Conservation (phyloP, 2,888 invertebrate genomes). For the Platycnemis pennipes region DNA sequence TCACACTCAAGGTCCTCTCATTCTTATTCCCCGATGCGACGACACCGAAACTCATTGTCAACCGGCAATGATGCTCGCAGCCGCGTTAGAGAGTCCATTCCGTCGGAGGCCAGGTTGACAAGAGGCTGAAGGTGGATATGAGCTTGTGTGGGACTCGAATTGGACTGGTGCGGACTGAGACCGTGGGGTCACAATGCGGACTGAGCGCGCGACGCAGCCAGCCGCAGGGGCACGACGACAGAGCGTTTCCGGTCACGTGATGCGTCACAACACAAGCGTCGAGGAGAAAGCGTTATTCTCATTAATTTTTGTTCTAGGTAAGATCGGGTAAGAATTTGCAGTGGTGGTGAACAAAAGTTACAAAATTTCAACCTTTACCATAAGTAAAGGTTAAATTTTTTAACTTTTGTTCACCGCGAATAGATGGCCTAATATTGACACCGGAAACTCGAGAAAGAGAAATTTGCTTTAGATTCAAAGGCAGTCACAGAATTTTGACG, state of each 20-base stretch:
- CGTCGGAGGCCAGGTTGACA: conserved; percentile 29
- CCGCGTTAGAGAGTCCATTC: conserved; percentile 1
- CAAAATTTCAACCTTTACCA: too few relatives aligned
- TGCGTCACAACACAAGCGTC: neutral
- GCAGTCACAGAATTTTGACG: too few relatives aligned
- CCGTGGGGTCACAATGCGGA: neutral
- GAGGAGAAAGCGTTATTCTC: neutral
- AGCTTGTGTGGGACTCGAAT: neutral
- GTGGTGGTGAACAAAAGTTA: too few relatives aligned
- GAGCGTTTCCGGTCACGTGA: neutral
- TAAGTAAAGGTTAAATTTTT: too few relatives aligned
- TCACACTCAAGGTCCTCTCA: neutral
- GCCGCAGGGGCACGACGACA: neutral
- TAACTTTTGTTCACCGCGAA: too few relatives aligned
- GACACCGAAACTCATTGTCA: conserved; percentile 33
- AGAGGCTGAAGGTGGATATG: neutral
- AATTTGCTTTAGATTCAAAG: too few relatives aligned
- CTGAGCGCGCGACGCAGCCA: neutral
- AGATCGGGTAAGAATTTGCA: too few relatives aligned
- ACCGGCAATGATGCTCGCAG: conserved; percentile 8
- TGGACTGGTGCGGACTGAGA: neutral
- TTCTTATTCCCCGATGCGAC: conserved; percentile 53
- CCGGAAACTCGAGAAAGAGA: too few relatives aligned
- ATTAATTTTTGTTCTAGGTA: too few relatives aligned
- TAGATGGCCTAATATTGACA: too few relatives aligned